Conservation (phyloP, 2,888 invertebrate species). For the Meiosimyza platycephala region DNA sequence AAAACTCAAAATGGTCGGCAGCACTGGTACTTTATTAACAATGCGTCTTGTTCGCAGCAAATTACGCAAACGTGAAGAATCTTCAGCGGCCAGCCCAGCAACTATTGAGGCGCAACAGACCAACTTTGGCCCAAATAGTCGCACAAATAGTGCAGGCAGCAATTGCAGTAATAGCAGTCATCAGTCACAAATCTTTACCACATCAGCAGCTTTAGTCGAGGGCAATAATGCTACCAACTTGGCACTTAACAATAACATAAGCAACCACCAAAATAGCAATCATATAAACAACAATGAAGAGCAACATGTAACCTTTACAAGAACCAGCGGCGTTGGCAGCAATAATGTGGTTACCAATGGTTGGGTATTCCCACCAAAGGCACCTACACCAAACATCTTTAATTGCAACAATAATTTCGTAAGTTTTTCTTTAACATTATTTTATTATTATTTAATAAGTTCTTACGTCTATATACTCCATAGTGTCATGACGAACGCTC, state of each 20-base stretch:
- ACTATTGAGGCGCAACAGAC: conserved; percentile 70
- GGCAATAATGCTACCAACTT: conserved; percentile 44
- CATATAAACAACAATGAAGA: conserved; percentile 36
- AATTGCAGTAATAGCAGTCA: conserved; percentile 48
- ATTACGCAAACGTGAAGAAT: conserved; percentile 86
- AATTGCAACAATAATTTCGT: conserved; percentile 79
- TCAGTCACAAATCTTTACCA: conserved; percentile 45
- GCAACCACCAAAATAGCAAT: conserved; percentile 27
- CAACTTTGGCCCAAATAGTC: conserved; percentile 54
- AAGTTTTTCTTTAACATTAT: conserved; percentile 57
- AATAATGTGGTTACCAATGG: conserved; percentile 69
- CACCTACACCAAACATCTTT: conserved; percentile 78
- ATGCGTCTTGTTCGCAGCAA: conserved; percentile 93
- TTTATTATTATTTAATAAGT: background rate
- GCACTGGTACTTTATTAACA: conserved; percentile 87
- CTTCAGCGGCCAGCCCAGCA: conserved; percentile 72
- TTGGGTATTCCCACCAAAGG: conserved; percentile 87
- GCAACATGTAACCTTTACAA: conserved; percentile 50
- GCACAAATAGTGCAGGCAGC: conserved; percentile 59
- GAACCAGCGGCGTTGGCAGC: conserved; percentile 56
- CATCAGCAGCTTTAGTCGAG: conserved; percentile 45
- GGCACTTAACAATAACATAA: conserved; percentile 42
- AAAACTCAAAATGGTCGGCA: conserved; percentile 77
- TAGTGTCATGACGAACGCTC: too few species aligned
- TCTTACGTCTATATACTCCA: too few species aligned